Percentiles rank a stretch among this genome's conserved stretches.
phyloP scores from a whole-genome alignment of 2,888 invertebrate genomes.

The Pyrrhia umbra region DNA sequence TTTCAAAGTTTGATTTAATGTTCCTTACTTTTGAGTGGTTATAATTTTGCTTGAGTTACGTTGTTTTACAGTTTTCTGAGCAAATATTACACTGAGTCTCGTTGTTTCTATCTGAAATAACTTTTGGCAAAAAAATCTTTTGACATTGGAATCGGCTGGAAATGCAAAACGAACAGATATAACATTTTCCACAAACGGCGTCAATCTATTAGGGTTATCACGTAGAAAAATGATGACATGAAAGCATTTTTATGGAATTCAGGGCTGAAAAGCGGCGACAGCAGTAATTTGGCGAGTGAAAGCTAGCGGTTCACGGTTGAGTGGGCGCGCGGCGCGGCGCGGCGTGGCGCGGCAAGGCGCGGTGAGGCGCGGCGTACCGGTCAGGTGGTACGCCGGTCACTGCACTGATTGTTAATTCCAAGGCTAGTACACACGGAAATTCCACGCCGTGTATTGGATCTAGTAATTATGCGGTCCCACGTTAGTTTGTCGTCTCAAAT shows the following conservation, averaged over 20 bases:
- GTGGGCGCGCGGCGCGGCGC: conserved; percentile 39
- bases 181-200: conserved; percentile 36
- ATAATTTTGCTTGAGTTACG: conserved; percentile 24
- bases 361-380: neutral
- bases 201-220: conserved; percentile 46
- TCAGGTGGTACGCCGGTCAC: conserved; percentile 30
- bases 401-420: conserved; percentile 53
- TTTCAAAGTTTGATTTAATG: conserved; percentile 46
- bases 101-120: neutral
- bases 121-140: neutral
- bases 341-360: neutral
- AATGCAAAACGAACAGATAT: conserved; percentile 22
- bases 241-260: conserved; percentile 54
- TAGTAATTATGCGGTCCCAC: conserved; percentile 3
- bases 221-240: conserved; percentile 47
- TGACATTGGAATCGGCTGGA: conserved; percentile 13
- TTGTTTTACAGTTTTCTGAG: conserved; percentile 27
- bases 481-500: conserved; percentile 3
- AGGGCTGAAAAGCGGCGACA: conserved; percentile 46
- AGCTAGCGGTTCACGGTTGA: conserved; percentile 63
- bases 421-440: conserved; percentile 10
- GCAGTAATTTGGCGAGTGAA: conserved; percentile 66
- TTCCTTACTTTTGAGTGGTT: conserved; percentile 33
- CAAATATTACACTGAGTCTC: conserved; percentile 1
- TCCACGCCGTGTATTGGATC: conserved; percentile 14